Percentiles rank a stretch among this genome's conserved stretches.
phyloP scores from a whole-genome alignment of 1,140 invertebrate species.

The Drosophila aff. region DNA sequence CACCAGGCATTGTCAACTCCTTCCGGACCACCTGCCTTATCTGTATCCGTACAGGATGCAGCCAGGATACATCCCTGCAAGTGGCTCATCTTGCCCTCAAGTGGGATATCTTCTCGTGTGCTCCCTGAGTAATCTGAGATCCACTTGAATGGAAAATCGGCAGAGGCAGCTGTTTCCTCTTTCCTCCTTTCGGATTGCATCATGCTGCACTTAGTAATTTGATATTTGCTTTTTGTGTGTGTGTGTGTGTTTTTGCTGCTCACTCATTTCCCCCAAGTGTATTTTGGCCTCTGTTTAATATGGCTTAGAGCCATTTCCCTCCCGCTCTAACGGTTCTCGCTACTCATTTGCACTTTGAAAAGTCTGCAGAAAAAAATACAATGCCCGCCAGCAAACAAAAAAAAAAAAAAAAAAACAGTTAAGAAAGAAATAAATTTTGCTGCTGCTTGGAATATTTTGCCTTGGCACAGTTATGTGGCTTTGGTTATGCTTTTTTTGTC shows the following conservation, averaged over 20 bases:
- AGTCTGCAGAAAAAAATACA: conserved; percentile 41
- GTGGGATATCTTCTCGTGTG: conserved; percentile 5
- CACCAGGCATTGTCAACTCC: conserved; percentile 7
- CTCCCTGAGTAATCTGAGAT: conserved; percentile 22
- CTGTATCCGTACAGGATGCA: conserved; percentile 10
- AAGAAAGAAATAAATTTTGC: conserved; percentile 36
- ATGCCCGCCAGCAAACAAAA: conserved; percentile 16
- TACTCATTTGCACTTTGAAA: conserved; percentile 35
- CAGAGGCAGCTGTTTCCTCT: conserved; percentile 41
- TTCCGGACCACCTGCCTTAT: conserved; percentile 49
- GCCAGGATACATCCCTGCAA: conserved; percentile 6
- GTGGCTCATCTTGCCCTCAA: conserved; percentile 39
- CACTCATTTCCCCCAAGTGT: conserved; percentile 46
- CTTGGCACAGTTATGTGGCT: conserved; percentile 80
- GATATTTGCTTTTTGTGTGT: conserved; percentile 43
- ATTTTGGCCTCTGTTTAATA: conserved; percentile 67
- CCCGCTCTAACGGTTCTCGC: conserved; percentile 24
- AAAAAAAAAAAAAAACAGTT: background rate
- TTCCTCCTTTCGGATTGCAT: conserved; percentile 25
- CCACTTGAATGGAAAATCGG: conserved; percentile 50
- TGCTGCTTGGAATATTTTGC: conserved; percentile 46
- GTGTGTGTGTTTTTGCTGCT: conserved; percentile 9
- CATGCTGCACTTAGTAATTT: conserved; percentile 52
- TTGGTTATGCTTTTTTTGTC: conserved; percentile 48
- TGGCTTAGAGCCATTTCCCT: conserved; percentile 45